Conservation (phyloP, 2,888 invertebrate species). For the Apoderus coryli region DNA sequence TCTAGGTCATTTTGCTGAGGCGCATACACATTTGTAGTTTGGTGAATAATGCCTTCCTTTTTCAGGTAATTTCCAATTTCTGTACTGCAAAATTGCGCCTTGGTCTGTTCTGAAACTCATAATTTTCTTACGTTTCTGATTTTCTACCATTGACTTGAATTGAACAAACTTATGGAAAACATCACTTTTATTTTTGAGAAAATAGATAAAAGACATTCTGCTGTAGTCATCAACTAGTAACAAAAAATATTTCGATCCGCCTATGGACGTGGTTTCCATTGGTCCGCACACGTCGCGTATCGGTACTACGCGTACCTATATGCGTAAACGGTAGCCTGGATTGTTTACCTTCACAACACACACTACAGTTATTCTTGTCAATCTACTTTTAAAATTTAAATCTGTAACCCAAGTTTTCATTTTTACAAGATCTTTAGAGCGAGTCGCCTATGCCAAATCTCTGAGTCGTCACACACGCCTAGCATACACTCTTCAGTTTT, state of each 20-base stretch:
- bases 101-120: conserved; percentile 20
- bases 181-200: conserved; percentile 21
- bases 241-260: conserved; percentile 14
- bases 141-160: conserved; percentile 21
- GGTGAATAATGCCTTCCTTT: conserved; percentile 6
- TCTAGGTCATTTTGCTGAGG: conserved; percentile 11
- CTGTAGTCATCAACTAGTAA: conserved; percentile 11
- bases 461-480: too few species aligned
- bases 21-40: conserved; percentile 9
- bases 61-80: conserved; percentile 10
- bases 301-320: too few species aligned
- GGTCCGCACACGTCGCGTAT: conserved; percentile 19
- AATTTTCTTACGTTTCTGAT: conserved; percentile 19
- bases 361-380: conserved; percentile 7
- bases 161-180: conserved; percentile 17
- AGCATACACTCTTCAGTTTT: too few species aligned
- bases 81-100: conserved; percentile 13
- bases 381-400: not conserved
- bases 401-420: not conserved
- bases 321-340: conserved; percentile 19
- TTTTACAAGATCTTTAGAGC: too few species aligned
- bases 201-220: conserved; percentile 12
- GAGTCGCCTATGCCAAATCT: too few species aligned
- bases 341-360: conserved; percentile 21
- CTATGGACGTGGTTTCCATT: conserved; percentile 13